phyloP scores from a whole-genome alignment of 1,140 invertebrate species.

The Idris sp. region DNA sequence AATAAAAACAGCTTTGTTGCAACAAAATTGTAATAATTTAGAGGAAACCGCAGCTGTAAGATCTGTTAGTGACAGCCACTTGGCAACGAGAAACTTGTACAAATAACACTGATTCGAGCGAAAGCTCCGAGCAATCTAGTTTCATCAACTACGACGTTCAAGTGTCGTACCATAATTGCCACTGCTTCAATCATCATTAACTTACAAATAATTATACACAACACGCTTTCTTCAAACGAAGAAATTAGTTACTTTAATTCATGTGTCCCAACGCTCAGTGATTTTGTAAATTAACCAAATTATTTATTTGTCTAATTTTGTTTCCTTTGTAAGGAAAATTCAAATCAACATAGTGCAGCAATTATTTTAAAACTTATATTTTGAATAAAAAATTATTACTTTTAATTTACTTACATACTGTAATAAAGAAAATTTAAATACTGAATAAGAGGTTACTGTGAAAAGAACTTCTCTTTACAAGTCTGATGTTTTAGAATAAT shows the following conservation, averaged over 20 bases:
- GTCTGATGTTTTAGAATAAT: too few relatives aligned
- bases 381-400: too few relatives aligned
- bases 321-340: too few relatives aligned
- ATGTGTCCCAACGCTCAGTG: not conserved
- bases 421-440: too few relatives aligned
- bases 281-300: constrained; percentile 6
- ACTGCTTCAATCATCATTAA: constrained; percentile 47
- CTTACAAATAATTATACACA: constrained; percentile 38
- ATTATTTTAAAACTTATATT: too few relatives aligned
- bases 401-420: too few relatives aligned
- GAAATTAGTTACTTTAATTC: constrained; percentile 28
- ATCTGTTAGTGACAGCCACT: constrained; percentile 49
- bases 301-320: too few relatives aligned
- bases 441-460: too few relatives aligned
- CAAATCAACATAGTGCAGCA: too few relatives aligned
- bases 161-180: constrained; percentile 53
- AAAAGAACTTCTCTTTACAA: too few relatives aligned
- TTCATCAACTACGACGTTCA: constrained; percentile 54
- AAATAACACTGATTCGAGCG: constrained; percentile 50
- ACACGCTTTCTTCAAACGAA: constrained; percentile 17
- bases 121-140: constrained; percentile 55
- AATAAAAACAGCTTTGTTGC: constrained; percentile 36
- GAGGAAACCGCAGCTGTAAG: constrained; percentile 45
- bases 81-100: constrained; percentile 49
- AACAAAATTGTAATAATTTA: constrained; percentile 49